Percentiles rank a stretch among this genome's conserved stretches.
phyloP scores from a whole-genome alignment of 2,113 vertebrate species.

The Bujurquina vittata region DNA sequence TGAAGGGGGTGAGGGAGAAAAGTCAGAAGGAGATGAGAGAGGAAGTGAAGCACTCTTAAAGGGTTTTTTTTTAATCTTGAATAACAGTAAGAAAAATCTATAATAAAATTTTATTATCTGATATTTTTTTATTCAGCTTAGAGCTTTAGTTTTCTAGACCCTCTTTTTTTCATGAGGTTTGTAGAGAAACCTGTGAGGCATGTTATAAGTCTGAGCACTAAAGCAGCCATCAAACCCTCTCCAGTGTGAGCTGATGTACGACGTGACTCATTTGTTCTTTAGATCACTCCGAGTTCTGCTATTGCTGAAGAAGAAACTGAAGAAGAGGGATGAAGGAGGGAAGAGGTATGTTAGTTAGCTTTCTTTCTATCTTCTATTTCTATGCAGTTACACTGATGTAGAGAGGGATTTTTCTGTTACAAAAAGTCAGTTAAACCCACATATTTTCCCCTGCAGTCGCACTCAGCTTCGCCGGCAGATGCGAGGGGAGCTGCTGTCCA shows the following conservation, averaged over 20 bases:
- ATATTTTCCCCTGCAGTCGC: slow-evolving; percentile 20
- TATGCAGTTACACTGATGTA: neutral
- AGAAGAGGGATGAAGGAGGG: slow-evolving; percentile 6
- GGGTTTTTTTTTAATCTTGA: neutral
- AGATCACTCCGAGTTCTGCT: slow-evolving; percentile 79
- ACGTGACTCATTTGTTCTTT: neutral
- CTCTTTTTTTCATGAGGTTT: neutral
- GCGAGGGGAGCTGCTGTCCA: slow-evolving; percentile 77
- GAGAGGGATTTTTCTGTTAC: neutral
- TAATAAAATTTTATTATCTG: neutral
- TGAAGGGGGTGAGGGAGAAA: neutral
- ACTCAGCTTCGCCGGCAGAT: slow-evolving; percentile 67
- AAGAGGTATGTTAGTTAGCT: slow-evolving; percentile 57
- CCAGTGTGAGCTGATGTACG: neutral
- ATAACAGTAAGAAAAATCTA: neutral
- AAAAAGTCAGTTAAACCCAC: neutral
- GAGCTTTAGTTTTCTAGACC: neutral
- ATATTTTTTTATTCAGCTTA: neutral
- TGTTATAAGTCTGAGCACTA: neutral
- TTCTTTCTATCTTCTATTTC: neutral
- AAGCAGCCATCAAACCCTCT: neutral
- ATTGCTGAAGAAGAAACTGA: slow-evolving; percentile 74
- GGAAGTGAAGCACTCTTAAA: neutral
- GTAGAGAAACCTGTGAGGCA: neutral
- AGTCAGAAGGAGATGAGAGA: neutral